phyloP scores from a whole-genome alignment of 92 coral and sea anemone species.

The Chrysogorgia sp. region DNA sequence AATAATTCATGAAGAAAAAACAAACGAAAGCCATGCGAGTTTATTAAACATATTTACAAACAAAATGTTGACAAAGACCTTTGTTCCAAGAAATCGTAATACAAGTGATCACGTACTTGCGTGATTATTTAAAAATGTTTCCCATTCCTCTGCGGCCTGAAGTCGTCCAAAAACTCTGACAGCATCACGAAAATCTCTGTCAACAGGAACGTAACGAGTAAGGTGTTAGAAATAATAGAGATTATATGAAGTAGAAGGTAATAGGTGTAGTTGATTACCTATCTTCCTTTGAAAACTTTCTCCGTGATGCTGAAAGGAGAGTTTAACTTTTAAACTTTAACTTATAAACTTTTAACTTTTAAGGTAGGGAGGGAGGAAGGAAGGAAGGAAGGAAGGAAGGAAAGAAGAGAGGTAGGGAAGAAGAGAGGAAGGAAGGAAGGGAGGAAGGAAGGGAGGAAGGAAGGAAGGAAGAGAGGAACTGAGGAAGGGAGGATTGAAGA shows the following conservation, averaged over 20 bases:
- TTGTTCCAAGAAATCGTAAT: no score
- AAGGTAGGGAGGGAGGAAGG: no score
- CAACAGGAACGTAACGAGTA: background rate
- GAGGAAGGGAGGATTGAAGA: no score
- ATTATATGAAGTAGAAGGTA: background rate
- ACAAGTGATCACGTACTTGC: conserved; percentile 72
- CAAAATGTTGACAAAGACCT: background rate
- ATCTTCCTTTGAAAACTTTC: conserved; percentile 37
- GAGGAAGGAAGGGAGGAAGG: no score
- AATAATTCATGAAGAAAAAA: no score
- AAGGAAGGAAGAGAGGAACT: no score
- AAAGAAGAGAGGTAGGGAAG: no score
- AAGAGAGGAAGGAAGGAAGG: no score
- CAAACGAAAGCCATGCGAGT: no score
- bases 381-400: no score
- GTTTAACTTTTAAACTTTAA: background rate
- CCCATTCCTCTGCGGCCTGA: conserved; percentile 87
- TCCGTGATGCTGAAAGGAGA: conserved; percentile 30
- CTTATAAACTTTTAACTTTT: background rate
- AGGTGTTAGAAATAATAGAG: background rate
- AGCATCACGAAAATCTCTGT: conserved; percentile 93
- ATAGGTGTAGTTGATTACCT: conserved; percentile 14
- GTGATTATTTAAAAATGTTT: conserved; percentile 82
- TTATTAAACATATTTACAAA: no score
- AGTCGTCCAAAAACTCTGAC: conserved; percentile 92